Evolutionary conservation across 2,888 invertebrate genomes (phyloP), one percentile per base, ranked within the genome.

Genomic region (Microchrysa polita): DNA sequence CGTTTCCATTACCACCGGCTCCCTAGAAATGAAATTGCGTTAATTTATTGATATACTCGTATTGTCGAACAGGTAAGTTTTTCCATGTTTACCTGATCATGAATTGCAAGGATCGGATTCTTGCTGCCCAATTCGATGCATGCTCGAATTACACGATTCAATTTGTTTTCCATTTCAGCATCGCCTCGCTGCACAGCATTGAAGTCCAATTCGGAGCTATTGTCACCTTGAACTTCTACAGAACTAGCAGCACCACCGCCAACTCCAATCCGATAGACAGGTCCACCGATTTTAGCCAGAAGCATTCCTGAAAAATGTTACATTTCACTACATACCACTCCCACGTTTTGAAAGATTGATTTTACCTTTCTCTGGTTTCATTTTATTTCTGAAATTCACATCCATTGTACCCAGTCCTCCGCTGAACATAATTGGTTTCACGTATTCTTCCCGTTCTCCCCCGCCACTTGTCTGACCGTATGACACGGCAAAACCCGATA

Each of bases 401-500:
- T 96, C 94, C 89, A 98, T 93, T 72, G 91, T 91, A 1, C 98
- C 98, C 76, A 98, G 89, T 27, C 98, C 98, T 61, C 94, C 98
- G 80, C 96, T 97, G 82, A 99, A 98, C 98, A 99, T 98, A 74
- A 99, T 98, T 0, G 98, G 98, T 82, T 99, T 99, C 12, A 98
- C 93, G 87, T 94, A 99, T 84, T 99, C 98, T 73, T 93, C 90
- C 73, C 97, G 87, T 77, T 90, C 88, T 16, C 89, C 88, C 34
- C 87, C 85, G 0, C 87, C 86, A 79, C 92, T 89, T 22, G 87
- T 86, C 81, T 94, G 85, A 1, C 98, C 98, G 82, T 95, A 98
- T 0, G 97, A 93, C 72, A 97, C 90, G 0, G 93, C 92, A 83
- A 98, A 98, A 5, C 98, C 98, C 80, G 88, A 86, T 77, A 98